Conservation (phyloP, 2,888 invertebrate genomes). For the Dasypogon diadema region DNA sequence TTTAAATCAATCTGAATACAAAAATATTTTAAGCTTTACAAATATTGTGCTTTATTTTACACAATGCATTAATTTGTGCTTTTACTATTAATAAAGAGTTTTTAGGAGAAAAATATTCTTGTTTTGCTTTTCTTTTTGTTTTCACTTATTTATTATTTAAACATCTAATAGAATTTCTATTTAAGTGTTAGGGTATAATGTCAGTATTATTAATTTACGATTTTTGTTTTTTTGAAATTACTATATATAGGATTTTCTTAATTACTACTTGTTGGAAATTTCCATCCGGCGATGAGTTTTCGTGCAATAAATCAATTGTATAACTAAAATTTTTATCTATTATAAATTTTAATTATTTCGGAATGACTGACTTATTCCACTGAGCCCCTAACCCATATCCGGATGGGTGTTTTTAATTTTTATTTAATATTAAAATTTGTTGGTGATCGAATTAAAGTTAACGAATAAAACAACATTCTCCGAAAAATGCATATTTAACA, state of each 20-base stretch:
- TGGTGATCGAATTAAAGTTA: slow-evolving; percentile 1
- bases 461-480: slow-evolving; percentile 16
- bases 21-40: slow-evolving; percentile 39
- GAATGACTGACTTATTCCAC: slow-evolving; percentile 61
- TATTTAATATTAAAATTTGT: slow-evolving; percentile 54
- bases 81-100: slow-evolving; percentile 16
- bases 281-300: slow-evolving; percentile 36
- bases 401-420: slow-evolving; percentile 55
- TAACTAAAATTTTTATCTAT: slow-evolving; percentile 5
- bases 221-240: slow-evolving; percentile 12
- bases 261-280: background rate
- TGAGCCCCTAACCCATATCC: slow-evolving; percentile 64
- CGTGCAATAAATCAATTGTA: slow-evolving; percentile 37
- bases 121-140: slow-evolving; percentile 14
- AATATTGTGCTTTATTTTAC: slow-evolving; percentile 24
- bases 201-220: slow-evolving; percentile 22
- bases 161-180: slow-evolving; percentile 43
- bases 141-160: slow-evolving; percentile 34
- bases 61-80: background rate
- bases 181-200: slow-evolving; percentile 36
- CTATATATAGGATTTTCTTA: slow-evolving; percentile 29
- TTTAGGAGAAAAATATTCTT: slow-evolving; percentile 22
- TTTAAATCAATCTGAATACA: slow-evolving; percentile 11
- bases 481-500: background rate
- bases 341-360: slow-evolving; percentile 31